Evolutionary conservation across 2,888 invertebrate genomes (phyloP).

Genomic region (Molanna angustata): DNA sequence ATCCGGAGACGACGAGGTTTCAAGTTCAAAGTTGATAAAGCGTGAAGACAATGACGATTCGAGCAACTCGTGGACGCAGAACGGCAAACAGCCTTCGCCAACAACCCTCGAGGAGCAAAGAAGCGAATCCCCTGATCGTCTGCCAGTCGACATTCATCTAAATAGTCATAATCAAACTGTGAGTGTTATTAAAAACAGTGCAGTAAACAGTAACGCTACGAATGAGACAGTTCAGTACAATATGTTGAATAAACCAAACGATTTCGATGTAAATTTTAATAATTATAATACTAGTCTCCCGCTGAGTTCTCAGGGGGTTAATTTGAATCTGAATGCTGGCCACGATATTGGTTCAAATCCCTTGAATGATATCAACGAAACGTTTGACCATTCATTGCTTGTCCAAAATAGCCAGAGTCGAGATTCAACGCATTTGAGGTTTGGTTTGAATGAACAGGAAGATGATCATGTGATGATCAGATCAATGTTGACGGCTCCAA

Average conservation of each 20-base stretch:
- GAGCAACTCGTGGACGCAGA: slow-evolving; percentile 37
- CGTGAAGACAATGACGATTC: slow-evolving; percentile 48
- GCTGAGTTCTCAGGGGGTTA: slow-evolving; percentile 8
- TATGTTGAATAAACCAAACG: slow-evolving; percentile 22
- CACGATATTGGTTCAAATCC: slow-evolving; percentile 5
- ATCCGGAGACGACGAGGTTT: slow-evolving; percentile 46
- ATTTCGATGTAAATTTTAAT: slow-evolving; percentile 21
- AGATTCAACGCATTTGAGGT: not conserved
- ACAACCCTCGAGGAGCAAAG: slow-evolving; percentile 18
- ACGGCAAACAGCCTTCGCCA: slow-evolving; percentile 34
- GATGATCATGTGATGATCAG: slow-evolving; percentile 41
- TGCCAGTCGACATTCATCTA: slow-evolving; percentile 1
- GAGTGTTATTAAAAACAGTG: slow-evolving; percentile 30
- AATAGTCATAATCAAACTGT: slow-evolving; percentile 23
- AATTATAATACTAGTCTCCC: slow-evolving; percentile 11
- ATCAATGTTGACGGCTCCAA: slow-evolving; percentile 39
- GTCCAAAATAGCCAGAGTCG: not conserved
- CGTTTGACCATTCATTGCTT: not conserved
- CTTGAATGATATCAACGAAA: not conserved
- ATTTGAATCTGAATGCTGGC: slow-evolving; percentile 7
- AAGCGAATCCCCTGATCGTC: slow-evolving; percentile 15
- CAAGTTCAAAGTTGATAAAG: slow-evolving; percentile 57
- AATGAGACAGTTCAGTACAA: not conserved
- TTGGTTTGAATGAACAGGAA: slow-evolving; percentile 11
- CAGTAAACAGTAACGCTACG: slow-evolving; percentile 3